Evolutionary conservation across 2,797 vertebrate genomes (phyloP), one percentile per base, ranked within the genome.

Genomic region (Dicrostonyx torquatus): DNA sequence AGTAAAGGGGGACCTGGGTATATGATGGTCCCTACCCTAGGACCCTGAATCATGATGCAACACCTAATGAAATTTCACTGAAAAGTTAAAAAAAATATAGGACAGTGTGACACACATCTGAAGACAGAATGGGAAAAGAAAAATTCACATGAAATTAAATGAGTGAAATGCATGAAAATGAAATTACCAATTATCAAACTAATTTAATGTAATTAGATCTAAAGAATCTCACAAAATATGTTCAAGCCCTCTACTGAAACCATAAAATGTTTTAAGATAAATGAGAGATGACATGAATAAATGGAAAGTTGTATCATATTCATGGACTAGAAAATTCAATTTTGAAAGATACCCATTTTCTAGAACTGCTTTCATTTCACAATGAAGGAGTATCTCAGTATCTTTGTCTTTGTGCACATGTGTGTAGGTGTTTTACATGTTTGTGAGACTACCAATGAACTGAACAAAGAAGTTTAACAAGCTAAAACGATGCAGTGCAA

Each of bases 391-490:
- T 43, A 87, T 64, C 62, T 37, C 8, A 37, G 37, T 5, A 75
- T 53, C 43, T 50, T 66, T 68, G 14, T 87, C 8, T 50, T 12
- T 37, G 12, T 73, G 24, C 66, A 37, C 53, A 24, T 37, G 1
- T 80, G 6, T 73, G 45, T 91, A 20, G 48, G 12, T 93, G 20
- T 88, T 31, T 84, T n/a, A 5, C 58, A 55, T 10, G 0, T 80
- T 78, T 62, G 29, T 48, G n/a, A 87, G 40, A 79, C 76, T 62
- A 76, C 22, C 76, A 60, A 90, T 31, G 18, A 95, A 34, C 6
- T 87, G 87, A 95, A 85, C 13, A 75, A 84, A 80, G 55, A 93
- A 83, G 31, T 34, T 70, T 34, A 93, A 80, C 75, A 92, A 89
- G 11, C 18, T 73, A 50, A 90, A 40, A 77, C 13, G 12, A 80